phyloP scores from a whole-genome alignment of 2,888 invertebrate genomes.

The Labia minor region DNA sequence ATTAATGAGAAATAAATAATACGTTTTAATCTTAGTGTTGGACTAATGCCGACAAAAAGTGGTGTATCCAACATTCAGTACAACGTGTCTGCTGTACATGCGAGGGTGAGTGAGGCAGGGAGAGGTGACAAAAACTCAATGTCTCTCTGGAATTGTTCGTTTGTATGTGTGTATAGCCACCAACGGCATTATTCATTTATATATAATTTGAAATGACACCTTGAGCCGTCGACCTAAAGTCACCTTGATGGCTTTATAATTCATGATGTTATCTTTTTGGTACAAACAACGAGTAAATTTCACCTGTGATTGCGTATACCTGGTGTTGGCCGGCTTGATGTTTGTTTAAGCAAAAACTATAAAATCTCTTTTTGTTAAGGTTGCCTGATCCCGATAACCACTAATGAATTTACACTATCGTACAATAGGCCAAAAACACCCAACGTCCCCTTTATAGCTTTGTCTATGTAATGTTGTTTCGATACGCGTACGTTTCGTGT shows the following conservation, averaged over 20 bases:
- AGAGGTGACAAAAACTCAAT: neutral
- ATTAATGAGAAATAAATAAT: constrained; percentile 13
- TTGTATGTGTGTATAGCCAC: neutral
- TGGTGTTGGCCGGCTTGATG: neutral
- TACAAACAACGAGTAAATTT: constrained; percentile 13
- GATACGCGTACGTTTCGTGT: neutral
- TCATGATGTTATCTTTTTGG: constrained; percentile 13
- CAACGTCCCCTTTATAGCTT: neutral
- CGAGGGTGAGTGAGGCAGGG: neutral
- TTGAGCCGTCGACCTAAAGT: constrained; percentile 7
- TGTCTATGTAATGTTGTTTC: neutral
- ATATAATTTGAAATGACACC: constrained; percentile 13
- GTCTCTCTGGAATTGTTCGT: neutral
- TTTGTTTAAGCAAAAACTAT: constrained; percentile 7
- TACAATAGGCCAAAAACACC: neutral
- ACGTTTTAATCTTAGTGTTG: constrained; percentile 5
- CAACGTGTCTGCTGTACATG: neutral
- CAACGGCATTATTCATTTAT: constrained; percentile 5
- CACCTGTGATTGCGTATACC: constrained; percentile 4
- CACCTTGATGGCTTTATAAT: neutral
- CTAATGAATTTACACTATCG: constrained; percentile 13
- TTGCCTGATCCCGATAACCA: constrained; percentile 1
- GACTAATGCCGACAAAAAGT: neutral
- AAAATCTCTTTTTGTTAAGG: constrained; percentile 3
- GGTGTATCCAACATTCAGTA: neutral